phyloP scores from a whole-genome alignment of 1,140 invertebrate genomes.

The Centruroides sculpturatus region DNA sequence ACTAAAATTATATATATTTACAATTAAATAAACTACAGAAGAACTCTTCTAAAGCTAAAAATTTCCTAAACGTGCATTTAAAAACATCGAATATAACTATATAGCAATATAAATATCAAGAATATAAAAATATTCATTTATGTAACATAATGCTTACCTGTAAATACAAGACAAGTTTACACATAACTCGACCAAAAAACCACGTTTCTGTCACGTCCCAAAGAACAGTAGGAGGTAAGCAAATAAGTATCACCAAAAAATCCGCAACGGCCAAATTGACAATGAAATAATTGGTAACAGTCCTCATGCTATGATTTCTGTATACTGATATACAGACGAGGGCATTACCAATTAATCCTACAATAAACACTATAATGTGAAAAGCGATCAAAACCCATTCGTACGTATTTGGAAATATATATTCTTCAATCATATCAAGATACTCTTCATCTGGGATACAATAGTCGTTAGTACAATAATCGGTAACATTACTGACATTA shows the following conservation, averaged over 20 bases:
- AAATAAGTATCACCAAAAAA: slow-evolving; percentile 67
- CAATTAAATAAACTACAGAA: too few relatives aligned
- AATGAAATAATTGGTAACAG: slow-evolving; percentile 37
- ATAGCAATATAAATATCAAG: too few relatives aligned
- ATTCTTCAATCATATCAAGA: slow-evolving; percentile 16
- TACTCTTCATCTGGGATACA: slow-evolving; percentile 20
- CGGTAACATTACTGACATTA: background rate
- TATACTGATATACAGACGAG: slow-evolving; percentile 78
- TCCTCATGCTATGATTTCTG: slow-evolving; percentile 48
- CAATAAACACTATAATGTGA: slow-evolving; percentile 65
- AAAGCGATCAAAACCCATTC: slow-evolving; percentile 57
- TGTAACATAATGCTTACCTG: slow-evolving; percentile 46
- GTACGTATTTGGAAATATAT: slow-evolving; percentile 20
- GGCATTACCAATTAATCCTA: slow-evolving; percentile 71
- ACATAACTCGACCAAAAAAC: slow-evolving; percentile 64
- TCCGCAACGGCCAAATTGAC: slow-evolving; percentile 38
- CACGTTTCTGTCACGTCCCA: slow-evolving; percentile 84
- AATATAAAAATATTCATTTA: too few relatives aligned
- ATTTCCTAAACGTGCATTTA: too few relatives aligned
- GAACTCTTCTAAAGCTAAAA: too few relatives aligned
- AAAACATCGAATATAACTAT: too few relatives aligned
- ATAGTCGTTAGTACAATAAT: slow-evolving; percentile 14
- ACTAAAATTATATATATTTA: too few relatives aligned
- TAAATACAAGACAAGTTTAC: slow-evolving; percentile 68
- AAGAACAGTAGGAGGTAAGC: slow-evolving; percentile 77